phyloP scores from a whole-genome alignment of 2,888 invertebrate species.

The Cryptophagus acutangulus region DNA sequence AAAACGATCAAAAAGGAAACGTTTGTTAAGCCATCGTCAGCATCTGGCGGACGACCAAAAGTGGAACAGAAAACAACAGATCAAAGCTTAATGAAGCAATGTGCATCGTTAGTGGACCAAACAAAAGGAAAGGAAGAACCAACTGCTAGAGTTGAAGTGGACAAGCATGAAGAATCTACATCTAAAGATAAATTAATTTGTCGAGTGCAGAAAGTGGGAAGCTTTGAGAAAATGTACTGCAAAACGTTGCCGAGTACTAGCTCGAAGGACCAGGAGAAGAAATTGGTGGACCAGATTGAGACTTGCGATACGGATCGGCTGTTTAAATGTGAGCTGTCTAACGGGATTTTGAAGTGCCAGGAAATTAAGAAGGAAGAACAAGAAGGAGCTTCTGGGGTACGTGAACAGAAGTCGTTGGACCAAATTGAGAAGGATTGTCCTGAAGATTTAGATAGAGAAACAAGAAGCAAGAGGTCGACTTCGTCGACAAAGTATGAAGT shows the following conservation, averaged over 20 bases:
- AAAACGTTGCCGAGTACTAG: background rate
- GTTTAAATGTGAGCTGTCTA: constrained; percentile 15
- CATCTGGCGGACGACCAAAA: too few relatives aligned
- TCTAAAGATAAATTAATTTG: constrained; percentile 10
- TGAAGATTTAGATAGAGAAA: constrained; percentile 13
- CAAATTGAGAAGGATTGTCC: too few relatives aligned
- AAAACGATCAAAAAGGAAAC: too few relatives aligned
- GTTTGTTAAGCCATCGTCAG: too few relatives aligned
- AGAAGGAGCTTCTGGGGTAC: too few relatives aligned
- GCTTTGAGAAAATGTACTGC: constrained; percentile 14
- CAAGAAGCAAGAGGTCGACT: constrained; percentile 2
- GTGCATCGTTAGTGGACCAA: too few relatives aligned
- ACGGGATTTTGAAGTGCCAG: constrained; percentile 12
- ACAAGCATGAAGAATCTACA: constrained; percentile 4
- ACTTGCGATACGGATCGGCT: constrained; percentile 5
- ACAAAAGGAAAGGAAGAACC: too few relatives aligned
- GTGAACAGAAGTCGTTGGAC: too few relatives aligned
- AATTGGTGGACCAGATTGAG: background rate
- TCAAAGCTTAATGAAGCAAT: too few relatives aligned
- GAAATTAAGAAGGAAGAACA: background rate
- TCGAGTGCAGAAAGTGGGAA: constrained; percentile 15
- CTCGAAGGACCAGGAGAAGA: background rate
- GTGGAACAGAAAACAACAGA: background rate
- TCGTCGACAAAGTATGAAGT: background rate
- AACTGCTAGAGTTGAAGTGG: background rate